phyloP scores from a whole-genome alignment of 2,113 vertebrate species.

The Crotalus tigris region DNA sequence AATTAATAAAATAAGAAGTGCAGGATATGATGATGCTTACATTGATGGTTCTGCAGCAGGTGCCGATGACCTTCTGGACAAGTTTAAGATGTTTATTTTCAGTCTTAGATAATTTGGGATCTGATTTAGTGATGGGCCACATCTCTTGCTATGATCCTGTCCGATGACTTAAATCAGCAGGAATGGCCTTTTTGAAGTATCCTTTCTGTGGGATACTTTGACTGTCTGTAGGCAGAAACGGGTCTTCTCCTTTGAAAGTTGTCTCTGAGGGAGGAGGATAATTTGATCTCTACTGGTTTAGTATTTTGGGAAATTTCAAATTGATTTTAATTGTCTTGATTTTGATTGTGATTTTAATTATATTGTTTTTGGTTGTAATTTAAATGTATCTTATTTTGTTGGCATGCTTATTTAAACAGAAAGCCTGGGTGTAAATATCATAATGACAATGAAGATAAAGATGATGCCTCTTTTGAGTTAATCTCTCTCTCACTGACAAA shows the following conservation, averaged over 20 bases:
- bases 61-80: not conserved
- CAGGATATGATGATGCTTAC: not conserved
- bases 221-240: not conserved
- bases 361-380: not conserved
- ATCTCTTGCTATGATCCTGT: not conserved
- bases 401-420: not conserved
- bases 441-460: not conserved
- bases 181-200: not conserved
- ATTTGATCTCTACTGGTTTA: not conserved
- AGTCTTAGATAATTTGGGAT: not conserved
- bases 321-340: not conserved
- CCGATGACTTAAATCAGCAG: not conserved
- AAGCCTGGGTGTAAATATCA: not conserved
- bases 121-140: not conserved
- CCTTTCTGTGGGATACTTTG: not conserved
- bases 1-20: not conserved
- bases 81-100: not conserved
- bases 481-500: accelerated
- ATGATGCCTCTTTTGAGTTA: not conserved
- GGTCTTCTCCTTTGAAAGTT: not conserved
- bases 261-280: not conserved
- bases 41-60: not conserved
- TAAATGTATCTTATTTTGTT: not conserved
- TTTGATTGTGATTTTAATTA: not conserved
- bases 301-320: not conserved